Percentiles rank a stretch among this genome's conserved stretches.
Evolutionary conservation across 2,797 vertebrate species (phyloP).

Genomic region (Liasis olivaceus): DNA sequence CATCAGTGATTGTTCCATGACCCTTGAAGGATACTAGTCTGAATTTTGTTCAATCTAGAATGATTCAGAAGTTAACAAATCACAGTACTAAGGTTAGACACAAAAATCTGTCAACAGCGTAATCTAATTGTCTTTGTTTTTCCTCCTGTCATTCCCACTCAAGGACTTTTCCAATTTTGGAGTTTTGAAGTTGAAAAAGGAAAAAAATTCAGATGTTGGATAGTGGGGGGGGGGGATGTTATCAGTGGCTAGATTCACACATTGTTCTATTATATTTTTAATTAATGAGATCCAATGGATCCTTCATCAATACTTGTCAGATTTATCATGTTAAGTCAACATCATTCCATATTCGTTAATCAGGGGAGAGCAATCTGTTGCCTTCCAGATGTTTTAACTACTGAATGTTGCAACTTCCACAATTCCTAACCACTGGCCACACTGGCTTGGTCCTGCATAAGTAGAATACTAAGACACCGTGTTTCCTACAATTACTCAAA

Average conservation of each 20-base stretch:
- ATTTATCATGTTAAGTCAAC: background rate
- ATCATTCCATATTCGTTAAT: background rate
- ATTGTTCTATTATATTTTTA: background rate
- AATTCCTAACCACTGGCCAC: background rate
- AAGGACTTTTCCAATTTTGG: background rate
- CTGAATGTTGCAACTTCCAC: background rate
- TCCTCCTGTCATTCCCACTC: background rate
- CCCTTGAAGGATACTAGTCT: background rate
- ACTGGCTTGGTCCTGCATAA: background rate
- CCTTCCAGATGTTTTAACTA: background rate
- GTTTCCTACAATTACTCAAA: background rate
- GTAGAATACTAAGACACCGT: background rate
- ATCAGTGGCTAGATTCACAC: background rate
- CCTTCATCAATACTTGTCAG: background rate
- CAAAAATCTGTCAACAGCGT: background rate
- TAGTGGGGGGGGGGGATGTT: background rate
- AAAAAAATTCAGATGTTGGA: background rate
- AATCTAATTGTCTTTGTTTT: background rate
- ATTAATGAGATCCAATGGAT: background rate
- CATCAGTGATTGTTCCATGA: background rate
- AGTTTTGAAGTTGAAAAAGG: background rate
- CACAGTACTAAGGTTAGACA: background rate
- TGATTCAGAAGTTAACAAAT: background rate
- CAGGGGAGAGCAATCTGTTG: background rate
- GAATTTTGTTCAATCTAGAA: background rate